Conservation (phyloP, 2,113 vertebrate genomes). For the Pelodiscus sinensis region DNA sequence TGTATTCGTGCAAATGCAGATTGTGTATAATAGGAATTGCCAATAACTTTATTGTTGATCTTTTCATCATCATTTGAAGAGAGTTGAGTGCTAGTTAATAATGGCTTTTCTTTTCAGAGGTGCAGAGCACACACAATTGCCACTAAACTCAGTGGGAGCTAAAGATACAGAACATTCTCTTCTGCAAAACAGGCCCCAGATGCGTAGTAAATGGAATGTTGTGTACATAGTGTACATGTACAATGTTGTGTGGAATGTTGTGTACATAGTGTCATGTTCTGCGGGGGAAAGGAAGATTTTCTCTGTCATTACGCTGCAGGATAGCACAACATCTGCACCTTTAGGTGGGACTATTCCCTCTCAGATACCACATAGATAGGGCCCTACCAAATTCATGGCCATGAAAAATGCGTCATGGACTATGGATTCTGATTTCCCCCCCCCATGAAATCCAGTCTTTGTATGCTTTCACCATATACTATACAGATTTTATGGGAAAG, state of each 20-base stretch:
- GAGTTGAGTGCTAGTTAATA: background rate
- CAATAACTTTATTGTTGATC: background rate
- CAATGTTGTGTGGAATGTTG: background rate
- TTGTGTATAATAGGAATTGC: background rate
- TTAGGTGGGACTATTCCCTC: background rate
- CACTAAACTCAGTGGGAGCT: accelerated
- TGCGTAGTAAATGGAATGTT: too few relatives aligned
- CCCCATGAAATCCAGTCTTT: too few relatives aligned
- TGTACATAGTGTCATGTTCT: accelerated
- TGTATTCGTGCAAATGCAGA: background rate
- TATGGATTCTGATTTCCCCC: too few relatives aligned
- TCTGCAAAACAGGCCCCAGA: background rate
- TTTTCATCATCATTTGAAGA: background rate
- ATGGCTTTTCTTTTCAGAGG: background rate
- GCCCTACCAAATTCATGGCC: background rate
- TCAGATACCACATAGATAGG: too few relatives aligned
- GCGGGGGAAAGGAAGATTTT: background rate
- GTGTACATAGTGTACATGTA: too few relatives aligned
- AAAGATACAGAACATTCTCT: background rate
- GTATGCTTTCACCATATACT: too few relatives aligned
- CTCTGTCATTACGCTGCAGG: background rate
- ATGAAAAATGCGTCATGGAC: too few relatives aligned
- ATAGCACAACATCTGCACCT: background rate
- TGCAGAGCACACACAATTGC: background rate
- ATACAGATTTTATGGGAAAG: too few relatives aligned